Evolutionary conservation across 2,797 vertebrate genomes (phyloP), one percentile per base, ranked within the genome.

Genomic region (Gymnothorax javanicus): DNA sequence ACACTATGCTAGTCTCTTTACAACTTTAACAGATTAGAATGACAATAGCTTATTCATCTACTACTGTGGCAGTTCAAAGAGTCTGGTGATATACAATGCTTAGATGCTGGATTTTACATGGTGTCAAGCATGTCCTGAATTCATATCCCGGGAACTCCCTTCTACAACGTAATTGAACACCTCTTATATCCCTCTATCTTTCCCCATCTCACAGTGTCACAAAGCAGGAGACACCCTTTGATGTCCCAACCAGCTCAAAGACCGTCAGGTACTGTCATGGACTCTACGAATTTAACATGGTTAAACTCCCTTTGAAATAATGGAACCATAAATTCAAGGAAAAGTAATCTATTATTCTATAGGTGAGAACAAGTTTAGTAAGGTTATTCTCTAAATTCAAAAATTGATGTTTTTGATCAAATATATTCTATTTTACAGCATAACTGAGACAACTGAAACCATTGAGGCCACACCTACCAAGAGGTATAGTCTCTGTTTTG

Each of bases 341-440:
- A 15, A 17, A 50, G 25, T 62, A 84, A 12, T 59, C 23, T 52
- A 59, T 56, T 15, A 20, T 77, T 27, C 25, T 13, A 43, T 43
- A 73, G 69, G n/a, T 73, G 33, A 27, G 33, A 73, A 73, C 69
- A 73, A 67, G 23, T 67, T 17, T 25, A 13, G n/a, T 69, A 7
- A 13, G 64, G 11, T 7, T 7, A 25, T 69, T 8, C 3, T 8
- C 64, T 25, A n/a, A 25, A 23, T 64, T 64, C 62, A 25, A 9
- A 50, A 77, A 50, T 1, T 2, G 7, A 20, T 52, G 13, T 50
- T 13, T 7, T 17, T 50, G 6, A 52, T 50, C 15, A 94, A 93
- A 95, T 93, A 96, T 95, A 95, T 95, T 64, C 95, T 94, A 94
- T 86, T 86, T 89, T 96, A 93, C 93, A 96, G 95, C 94, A 95